Conservation (phyloP, 2,113 vertebrate species). For the Machaerirhynchus nigripectus region DNA sequence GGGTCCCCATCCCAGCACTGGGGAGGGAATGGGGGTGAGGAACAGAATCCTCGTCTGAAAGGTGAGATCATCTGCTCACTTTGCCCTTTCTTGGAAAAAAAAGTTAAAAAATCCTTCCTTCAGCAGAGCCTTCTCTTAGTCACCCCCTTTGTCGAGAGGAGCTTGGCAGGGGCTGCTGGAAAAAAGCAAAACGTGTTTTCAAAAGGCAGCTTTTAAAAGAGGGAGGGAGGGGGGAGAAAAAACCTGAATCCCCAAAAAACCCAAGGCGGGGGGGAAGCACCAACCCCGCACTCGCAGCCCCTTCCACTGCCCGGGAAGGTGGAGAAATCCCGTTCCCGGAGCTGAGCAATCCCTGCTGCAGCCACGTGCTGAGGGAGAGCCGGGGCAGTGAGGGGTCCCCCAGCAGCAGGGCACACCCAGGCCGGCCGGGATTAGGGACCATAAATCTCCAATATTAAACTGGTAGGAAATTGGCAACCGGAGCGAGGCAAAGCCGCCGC, state of each 20-base stretch:
- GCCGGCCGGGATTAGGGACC: not conserved
- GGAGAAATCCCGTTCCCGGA: not conserved
- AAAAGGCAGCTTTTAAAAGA: not conserved
- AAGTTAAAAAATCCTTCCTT: conserved; percentile 23
- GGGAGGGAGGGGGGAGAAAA: not conserved
- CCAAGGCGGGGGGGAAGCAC: not conserved
- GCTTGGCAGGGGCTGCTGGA: conserved; percentile 68
- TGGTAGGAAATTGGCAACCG: not conserved
- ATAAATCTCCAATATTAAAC: conserved; percentile 54
- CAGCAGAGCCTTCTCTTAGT: conserved; percentile 66
- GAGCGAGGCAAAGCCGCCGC: not conserved
- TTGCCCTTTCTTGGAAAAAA: conserved; percentile 59
- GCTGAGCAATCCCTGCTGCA: not conserved
- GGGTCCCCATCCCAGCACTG: not conserved
- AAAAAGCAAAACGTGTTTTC: conserved; percentile 63
- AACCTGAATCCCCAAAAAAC: not conserved
- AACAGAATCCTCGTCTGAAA: conserved; percentile 22
- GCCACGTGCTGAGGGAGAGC: not conserved
- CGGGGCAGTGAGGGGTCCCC: not conserved
- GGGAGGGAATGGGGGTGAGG: not conserved
- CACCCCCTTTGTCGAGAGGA: conserved; percentile 71
- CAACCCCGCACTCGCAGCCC: accelerated
- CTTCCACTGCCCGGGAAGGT: not conserved
- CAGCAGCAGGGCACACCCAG: not conserved
- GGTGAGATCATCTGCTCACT: conserved; percentile 69